Base-by-base conservation (phyloP, 2,888 invertebrate species). In the Adelphocoris suturalis region DNA sequence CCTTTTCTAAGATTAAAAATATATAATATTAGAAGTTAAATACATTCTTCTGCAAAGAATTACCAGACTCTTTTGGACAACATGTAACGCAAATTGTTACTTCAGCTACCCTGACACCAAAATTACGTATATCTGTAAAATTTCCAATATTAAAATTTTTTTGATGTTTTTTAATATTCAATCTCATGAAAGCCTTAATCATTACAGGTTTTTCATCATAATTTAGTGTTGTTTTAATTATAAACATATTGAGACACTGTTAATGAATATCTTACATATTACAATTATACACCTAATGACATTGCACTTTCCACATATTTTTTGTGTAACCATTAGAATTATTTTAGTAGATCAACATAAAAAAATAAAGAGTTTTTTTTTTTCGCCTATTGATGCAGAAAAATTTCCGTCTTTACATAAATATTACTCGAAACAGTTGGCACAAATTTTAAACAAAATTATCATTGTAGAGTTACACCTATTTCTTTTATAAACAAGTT, bases 61-160 rank as follows among this genome's bases (percentile, higher is more conserved):
- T 82, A 89, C 82, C 82, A 84, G 82, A 82, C 89, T 82, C 81
- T 68, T 57, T 78, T 75, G 82, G 82, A 89, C 82, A 89, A 84
- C 48, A 48, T 81, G 81, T 81, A 89, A 76, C 57, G 85, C 76
- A 52, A 78, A 86, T 75, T 37, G 78, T 80, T 78, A 86, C 86
- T 52, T 90, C 91, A 90, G 94, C 95, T 95, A 96, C 96, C 96
- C 96, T 96, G 96, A 96, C 96, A 96, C 95, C 96, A 96, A 96
- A 90, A 96, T 96, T 96, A 96, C 96, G 96, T 96, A 96, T 96
- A 95, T 96, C 85, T 52, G 90, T 89, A 90, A 68, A 86, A 52
- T 89, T 89, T 96, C 96, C 96, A 96, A 96, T 95, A 94, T 88
- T 90, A 46, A 52, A 46, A 61, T 80, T 52, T 88, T 55, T 76